Base-by-base conservation (phyloP, 2,113 vertebrate genomes). In the Myotis davidii region DNA sequence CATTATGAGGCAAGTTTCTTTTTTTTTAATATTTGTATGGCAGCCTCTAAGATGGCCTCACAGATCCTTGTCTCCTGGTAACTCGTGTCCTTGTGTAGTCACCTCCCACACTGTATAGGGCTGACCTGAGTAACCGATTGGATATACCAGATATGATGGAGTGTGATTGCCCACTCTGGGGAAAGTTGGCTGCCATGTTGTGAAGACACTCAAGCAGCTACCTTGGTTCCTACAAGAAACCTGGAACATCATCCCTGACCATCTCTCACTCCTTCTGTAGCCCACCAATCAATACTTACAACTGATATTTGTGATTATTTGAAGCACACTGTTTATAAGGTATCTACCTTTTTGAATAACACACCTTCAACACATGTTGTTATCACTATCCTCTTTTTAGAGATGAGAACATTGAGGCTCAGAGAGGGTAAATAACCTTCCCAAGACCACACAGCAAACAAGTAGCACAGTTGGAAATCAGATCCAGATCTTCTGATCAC, bases 391-490 rank as follows among this genome's bases (percentile, higher is more conserved):
- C 32, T 32, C 20, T 86, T 88, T 61, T 42, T 50, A 90, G 27
- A 85, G 59, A 37, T 67, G 52, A 94, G 29, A 91, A 85, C 48
- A 88, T 11, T 21, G 52, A 97, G 70, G 64, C 32, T 92, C 37
- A 61, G 84, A 61, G 70, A 81, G 52, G 32, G 61, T 86, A 82
- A 95, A 61, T 42, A 82, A 56, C 48, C 70, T 93, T 83, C 27
- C 12, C 21, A 73, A 94, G 82, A 48, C 90, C 17, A 91, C 70
- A 94, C 50, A 95, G 79, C 74, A 78, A 79, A 91, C n/a, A 70
- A 48, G 18, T 27, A 21, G 52, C 34, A 92, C 32, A 45, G 3
- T 0, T 50, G 34, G n/a, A 77, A 88, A 67, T 96, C 87, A 77
- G 92, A 61, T 17, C 27, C 52, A 70, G 86, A 69, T 32, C 21